Evolutionary conservation across 2,797 vertebrate species (phyloP).

Genomic region (Propithecus perrieri): DNA sequence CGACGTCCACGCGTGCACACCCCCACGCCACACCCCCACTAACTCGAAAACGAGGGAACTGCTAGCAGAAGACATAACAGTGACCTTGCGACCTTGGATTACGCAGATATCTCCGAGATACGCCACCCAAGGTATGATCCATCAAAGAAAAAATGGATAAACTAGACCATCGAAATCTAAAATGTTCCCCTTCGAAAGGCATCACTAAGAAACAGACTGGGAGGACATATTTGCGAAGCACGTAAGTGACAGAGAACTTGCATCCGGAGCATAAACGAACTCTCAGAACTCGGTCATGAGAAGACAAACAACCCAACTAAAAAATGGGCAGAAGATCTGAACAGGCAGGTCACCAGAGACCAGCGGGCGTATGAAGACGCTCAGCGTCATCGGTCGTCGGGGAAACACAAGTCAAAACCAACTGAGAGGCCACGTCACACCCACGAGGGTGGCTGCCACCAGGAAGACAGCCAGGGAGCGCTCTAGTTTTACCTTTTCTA

Average conservation of each 20-base stretch:
- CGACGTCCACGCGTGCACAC: fast-evolving
- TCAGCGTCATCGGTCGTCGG: background rate
- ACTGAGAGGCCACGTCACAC: fast-evolving
- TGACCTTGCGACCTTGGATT: background rate
- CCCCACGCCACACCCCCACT: too few relatives aligned
- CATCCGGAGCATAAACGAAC: background rate
- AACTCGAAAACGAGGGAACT: background rate
- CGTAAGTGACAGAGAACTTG: background rate
- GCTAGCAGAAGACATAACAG: background rate
- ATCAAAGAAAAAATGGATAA: background rate
- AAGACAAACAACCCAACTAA: background rate
- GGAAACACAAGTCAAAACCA: background rate
- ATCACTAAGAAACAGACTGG: background rate
- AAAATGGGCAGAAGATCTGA: background rate
- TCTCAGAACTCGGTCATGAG: background rate
- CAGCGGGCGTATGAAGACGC: background rate
- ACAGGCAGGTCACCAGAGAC: background rate
- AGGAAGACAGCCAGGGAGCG: background rate
- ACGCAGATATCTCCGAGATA: background rate
- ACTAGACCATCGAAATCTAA: background rate
- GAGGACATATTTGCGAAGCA: background rate
- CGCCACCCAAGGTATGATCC: background rate
- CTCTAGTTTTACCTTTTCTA: background rate
- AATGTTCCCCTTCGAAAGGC: background rate
- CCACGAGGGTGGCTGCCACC: fast-evolving